Evolutionary conservation across 2,888 invertebrate species (phyloP).

Genomic region (Zaprionus bogoriensis): DNA sequence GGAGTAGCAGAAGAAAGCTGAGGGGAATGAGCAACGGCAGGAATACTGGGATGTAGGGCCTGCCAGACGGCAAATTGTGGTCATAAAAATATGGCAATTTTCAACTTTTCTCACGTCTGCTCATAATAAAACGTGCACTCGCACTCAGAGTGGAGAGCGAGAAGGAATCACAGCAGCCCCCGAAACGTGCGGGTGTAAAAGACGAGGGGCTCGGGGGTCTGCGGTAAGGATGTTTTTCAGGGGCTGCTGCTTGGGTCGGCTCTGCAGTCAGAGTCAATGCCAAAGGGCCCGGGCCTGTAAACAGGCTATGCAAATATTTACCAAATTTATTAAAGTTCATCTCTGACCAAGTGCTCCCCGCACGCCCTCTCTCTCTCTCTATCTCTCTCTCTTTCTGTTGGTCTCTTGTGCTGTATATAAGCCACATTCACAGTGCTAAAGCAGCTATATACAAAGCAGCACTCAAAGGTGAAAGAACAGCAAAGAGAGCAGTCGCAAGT

Average conservation of each 20-base stretch:
- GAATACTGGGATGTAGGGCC: too few species aligned
- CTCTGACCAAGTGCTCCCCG: constrained; percentile 37
- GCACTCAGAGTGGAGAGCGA: constrained; percentile 30
- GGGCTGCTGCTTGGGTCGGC: not conserved
- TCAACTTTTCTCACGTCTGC: constrained; percentile 68
- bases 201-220: too few species aligned
- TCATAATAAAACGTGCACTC: constrained; percentile 69
- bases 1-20: not conserved
- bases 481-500: constrained; percentile 27
- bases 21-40: constrained; percentile 6
- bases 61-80: constrained; percentile 64
- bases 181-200: constrained; percentile 44
- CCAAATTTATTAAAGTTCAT: constrained; percentile 67
- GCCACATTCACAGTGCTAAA: too few species aligned
- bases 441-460: constrained; percentile 15
- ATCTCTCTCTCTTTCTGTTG: not conserved
- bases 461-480: constrained; percentile 34
- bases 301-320: constrained; percentile 67
- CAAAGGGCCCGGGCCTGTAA: constrained; percentile 54
- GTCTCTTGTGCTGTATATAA: too few species aligned
- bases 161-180: constrained; percentile 54
- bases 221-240: not conserved
- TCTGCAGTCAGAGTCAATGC: constrained; percentile 26
- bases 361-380: not conserved
- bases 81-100: constrained; percentile 72